Base-by-base conservation (phyloP, 2,797 vertebrate genomes). In the Poeciliopsis turneri region DNA sequence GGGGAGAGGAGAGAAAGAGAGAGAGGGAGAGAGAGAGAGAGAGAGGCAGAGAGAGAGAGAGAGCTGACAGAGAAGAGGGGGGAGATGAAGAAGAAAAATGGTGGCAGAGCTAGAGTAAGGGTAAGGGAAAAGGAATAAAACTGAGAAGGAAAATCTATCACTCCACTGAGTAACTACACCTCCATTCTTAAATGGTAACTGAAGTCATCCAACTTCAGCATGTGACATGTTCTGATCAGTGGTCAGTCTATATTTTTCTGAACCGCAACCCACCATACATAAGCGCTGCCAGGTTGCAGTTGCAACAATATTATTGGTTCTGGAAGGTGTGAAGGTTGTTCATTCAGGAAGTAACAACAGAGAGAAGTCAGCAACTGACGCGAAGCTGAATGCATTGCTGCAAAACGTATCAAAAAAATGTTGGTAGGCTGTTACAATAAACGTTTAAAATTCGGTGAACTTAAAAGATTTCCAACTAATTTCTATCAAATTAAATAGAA, bases 31-130 rank as follows among this genome's bases (percentile, higher is more conserved):
- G 39, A 71, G 77, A 23, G 46, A 79, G 78, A 61, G 75, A 70
- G 72, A 43, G 6, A 41, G 39, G 8, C 1, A 41, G 39, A 8
- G 39, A 36, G 64, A 68, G 76, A 53, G 80, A 53, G 84, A 74
- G 75, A 72, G 78, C 75, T 43, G 72, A 74, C 61, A 11, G 25
- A 59, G 82, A 72, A 71, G 68, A 57, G 39, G 1, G 75, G 77
- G 81, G 20, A 9, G 20, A 51, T 82, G 69, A 28, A 77, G 72
- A 33, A 77, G 72, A 78, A 78, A 73, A 18, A n/a, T 74, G 72
- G 75, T 7, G 28, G 25, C 43, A 74, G 36, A 87, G 59, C 43
- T 76, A 75, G 87, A 85, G 87, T 90, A 85, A 83, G 79, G 87
- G 61, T 74, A 55, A 45, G 72, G 59, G 78, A 74, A 81, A 46